Evolutionary conservation across 2,888 invertebrate species (phyloP), one percentile per base, ranked within the genome.

Genomic region (Deilephila elpenor): DNA sequence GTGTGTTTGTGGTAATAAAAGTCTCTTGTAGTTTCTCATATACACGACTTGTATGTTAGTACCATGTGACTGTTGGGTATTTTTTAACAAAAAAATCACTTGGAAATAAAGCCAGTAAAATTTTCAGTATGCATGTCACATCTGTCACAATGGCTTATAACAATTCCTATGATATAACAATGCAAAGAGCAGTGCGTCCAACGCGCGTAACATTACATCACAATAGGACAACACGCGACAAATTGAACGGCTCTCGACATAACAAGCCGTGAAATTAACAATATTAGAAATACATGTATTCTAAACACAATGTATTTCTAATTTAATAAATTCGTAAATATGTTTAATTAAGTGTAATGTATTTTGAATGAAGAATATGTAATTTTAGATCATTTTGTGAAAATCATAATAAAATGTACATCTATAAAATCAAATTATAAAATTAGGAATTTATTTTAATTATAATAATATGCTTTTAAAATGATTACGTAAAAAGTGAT

Each of bases 211-310:
- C 60, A 74, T 77, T 75, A 75, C 59, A 44, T 79, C 71, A 75
- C 72, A 75, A 76, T 74, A 77, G 74, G 74, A 73, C 71, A 75
- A 75, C 76, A 71, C 76, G 78, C 75, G 76, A 77, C 64, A 25
- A 67, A 71, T 29, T 29, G 20, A 29, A 60, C 25, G 29, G 25
- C 44, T 51, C 51, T 5, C 67, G 4, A 32, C 14, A 14, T 14
- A 67, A 29, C 25, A 51, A 51, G 19, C 1, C 14, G 51, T 51
- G 6, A 25, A 51, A 29, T 8, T n/a, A 19, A 44, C 25, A 44
- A 20, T 37, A 67, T 51, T 37, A 67, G 25, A 67, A 67, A 67
- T 62, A n/a, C n/a, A 56, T 5, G 5, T n/a, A 56, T 56, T 25
- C 25, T 4, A 56, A 56, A n/a, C 0, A 56, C 56, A 6, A 5